phyloP scores from a whole-genome alignment of 2,113 vertebrate species.

The Cercocebus atys region DNA sequence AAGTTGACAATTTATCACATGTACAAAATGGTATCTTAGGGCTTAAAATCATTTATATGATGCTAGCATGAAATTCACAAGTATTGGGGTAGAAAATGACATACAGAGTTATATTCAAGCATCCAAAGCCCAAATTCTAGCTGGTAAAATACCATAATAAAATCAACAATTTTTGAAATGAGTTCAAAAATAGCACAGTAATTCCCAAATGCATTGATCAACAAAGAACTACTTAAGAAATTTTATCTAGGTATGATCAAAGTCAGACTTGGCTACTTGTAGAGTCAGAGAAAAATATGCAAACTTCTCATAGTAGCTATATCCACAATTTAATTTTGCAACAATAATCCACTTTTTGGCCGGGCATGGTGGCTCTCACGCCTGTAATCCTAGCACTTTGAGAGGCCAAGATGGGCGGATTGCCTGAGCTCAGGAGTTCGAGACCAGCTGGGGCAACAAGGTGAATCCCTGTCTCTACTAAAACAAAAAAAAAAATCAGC shows the following conservation, averaged over 20 bases:
- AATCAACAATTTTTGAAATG: background rate
- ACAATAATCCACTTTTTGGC: background rate
- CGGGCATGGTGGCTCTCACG: too few species aligned
- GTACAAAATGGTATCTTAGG: background rate
- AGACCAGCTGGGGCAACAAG: too few species aligned
- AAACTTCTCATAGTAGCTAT: background rate
- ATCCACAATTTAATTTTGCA: background rate
- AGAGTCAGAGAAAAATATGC: background rate
- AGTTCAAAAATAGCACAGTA: background rate
- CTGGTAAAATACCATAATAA: background rate
- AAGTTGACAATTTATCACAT: background rate
- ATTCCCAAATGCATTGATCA: background rate
- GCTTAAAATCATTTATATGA: slow-evolving; percentile 27
- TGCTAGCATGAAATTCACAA: background rate
- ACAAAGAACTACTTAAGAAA: background rate
- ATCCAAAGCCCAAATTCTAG: background rate
- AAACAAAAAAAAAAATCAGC: too few species aligned
- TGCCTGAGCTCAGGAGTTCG: too few species aligned
- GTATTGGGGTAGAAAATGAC: background rate
- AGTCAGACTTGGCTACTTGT: background rate
- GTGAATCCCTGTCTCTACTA: too few species aligned
- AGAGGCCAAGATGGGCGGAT: too few species aligned
- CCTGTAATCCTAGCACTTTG: too few species aligned
- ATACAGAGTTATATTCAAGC: background rate
- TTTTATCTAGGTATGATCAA: background rate